Percentiles rank a stretch among this genome's conserved stretches.
Conservation (phyloP, 2,113 vertebrate species). For the Galbula dea region DNA sequence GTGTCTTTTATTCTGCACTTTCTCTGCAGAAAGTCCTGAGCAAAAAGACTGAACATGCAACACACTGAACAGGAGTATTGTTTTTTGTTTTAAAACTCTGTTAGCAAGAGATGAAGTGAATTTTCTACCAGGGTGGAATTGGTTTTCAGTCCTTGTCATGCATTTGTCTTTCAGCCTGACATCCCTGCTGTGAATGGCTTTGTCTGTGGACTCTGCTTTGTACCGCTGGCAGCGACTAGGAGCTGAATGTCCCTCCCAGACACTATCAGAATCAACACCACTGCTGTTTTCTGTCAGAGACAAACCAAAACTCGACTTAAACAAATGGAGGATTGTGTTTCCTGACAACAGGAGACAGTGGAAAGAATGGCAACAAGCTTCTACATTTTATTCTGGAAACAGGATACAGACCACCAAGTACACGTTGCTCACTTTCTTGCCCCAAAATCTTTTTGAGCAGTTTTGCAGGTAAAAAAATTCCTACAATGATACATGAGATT, state of each 20-base stretch:
- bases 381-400: conserved; percentile 58
- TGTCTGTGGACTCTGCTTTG: conserved; percentile 64
- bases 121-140: background rate
- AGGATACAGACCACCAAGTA: conserved; percentile 72
- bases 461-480: conserved; percentile 70
- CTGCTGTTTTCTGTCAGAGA: conserved; percentile 36
- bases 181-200: conserved; percentile 30
- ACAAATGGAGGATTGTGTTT: conserved; percentile 59
- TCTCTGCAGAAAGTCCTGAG: background rate
- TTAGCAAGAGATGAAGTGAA: background rate
- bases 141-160: background rate
- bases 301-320: background rate
- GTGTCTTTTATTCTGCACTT: background rate
- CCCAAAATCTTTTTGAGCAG: conserved; percentile 73
- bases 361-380: conserved; percentile 19
- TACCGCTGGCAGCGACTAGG: conserved; percentile 25
- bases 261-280: conserved; percentile 50
- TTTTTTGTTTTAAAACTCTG: background rate
- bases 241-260: background rate
- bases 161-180: conserved; percentile 28
- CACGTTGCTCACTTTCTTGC: conserved; percentile 73
- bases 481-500: background rate
- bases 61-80: background rate
- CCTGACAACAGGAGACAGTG: conserved; percentile 53
- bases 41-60: background rate